These are phyloP conservation scores for Oenanthe oenanthe DNA, from an alignment of 2,113 vertebrate species.

Conservation along the genomic window DNA sequence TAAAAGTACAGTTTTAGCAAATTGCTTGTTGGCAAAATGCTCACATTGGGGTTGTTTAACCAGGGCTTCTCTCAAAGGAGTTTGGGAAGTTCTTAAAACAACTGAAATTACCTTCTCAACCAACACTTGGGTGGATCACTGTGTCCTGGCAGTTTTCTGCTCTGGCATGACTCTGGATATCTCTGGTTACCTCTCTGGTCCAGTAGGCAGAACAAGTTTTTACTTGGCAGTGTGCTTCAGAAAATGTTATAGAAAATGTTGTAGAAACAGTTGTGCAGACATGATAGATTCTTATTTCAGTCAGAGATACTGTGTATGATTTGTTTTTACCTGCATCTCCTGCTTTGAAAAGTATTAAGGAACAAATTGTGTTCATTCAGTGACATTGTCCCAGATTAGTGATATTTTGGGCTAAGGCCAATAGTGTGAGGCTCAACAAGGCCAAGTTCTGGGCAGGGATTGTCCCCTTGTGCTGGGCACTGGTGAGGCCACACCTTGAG, in stretches of 20 bases:
- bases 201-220: neutral
- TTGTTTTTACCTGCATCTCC: neutral
- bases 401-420: neutral
- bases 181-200: neutral
- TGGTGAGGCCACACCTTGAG: neutral
- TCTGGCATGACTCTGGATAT: neutral
- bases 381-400: neutral
- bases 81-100: neutral
- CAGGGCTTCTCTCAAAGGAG: neutral
- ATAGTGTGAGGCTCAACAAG: neutral
- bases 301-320: neutral
- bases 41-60: neutral
- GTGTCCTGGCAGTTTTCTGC: neutral
- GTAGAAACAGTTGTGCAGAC: neutral
- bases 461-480: fast-evolving
- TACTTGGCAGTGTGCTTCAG: neutral
- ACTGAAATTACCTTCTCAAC: neutral
- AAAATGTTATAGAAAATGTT: neutral
- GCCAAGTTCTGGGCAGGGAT: fast-evolving
- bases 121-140: neutral
- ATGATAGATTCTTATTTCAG: neutral
- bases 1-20: neutral
- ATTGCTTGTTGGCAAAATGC: neutral
- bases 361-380: neutral
- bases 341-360: neutral